Evolutionary conservation across 2,113 vertebrate genomes (phyloP).

Genomic region (Heptranchias perlo): DNA sequence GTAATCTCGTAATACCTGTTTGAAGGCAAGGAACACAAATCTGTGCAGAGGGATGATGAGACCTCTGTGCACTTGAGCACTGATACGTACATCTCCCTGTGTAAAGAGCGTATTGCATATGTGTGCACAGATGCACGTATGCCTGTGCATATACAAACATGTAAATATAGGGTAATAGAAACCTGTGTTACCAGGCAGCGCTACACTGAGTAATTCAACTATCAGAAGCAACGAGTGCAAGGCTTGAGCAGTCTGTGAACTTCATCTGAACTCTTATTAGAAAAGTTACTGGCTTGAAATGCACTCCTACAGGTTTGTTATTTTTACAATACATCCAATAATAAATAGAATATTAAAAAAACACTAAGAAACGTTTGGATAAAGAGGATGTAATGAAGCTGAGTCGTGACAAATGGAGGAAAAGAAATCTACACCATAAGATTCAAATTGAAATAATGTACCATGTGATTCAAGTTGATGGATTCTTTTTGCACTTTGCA

Average conservation of each 20-base stretch:
- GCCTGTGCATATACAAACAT: not conserved
- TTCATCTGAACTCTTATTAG: not conserved
- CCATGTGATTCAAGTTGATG: not conserved
- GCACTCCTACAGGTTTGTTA: not conserved
- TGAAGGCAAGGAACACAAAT: not conserved
- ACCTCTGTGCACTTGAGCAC: not conserved
- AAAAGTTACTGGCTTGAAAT: no score
- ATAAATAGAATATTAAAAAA: not conserved
- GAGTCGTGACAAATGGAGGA: not conserved
- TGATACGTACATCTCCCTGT: not conserved
- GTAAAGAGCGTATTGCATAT: not conserved
- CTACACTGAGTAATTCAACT: not conserved
- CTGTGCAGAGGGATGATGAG: not conserved
- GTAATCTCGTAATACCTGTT: constrained; percentile 3
- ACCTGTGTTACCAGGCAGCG: not conserved
- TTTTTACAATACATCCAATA: not conserved
- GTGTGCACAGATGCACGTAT: no score
- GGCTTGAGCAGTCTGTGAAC: not conserved
- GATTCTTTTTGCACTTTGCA: not conserved
- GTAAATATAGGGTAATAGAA: not conserved
- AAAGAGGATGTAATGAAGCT: no score
- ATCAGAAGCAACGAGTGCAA: not conserved
- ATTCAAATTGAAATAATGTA: not conserved
- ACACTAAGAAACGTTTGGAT: not conserved
- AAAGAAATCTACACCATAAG: not conserved